Percentiles rank a stretch among this genome's conserved stretches.
Conservation (phyloP, 1,140 invertebrate species). For the Lepidostoma basale region DNA sequence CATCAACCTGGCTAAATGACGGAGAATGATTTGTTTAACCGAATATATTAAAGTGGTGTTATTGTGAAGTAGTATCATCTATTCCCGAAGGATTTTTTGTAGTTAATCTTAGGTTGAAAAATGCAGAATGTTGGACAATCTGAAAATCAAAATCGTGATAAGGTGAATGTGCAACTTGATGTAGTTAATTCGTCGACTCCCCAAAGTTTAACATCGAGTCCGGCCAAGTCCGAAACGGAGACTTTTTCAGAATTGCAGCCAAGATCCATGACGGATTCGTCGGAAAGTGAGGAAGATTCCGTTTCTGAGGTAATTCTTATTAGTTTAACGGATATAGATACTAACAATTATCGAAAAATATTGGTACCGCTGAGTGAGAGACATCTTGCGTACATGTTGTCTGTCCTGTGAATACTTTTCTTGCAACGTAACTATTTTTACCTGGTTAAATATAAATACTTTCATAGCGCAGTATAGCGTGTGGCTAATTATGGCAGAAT, state of each 20-base stretch:
- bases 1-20: conserved; percentile 74
- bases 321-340: conserved; percentile 60
- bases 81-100: conserved; percentile 47
- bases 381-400: conserved; percentile 58
- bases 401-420: conserved; percentile 40
- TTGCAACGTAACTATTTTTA: conserved; percentile 44
- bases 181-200: conserved; percentile 63
- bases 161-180: conserved; percentile 66
- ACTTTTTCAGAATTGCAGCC: conserved; percentile 76
- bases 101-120: conserved; percentile 58
- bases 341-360: conserved; percentile 59
- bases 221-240: conserved; percentile 79
- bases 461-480: conserved; percentile 35
- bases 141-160: conserved; percentile 79
- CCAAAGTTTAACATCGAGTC: conserved; percentile 63
- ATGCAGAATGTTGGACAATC: conserved; percentile 89
- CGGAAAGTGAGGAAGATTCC: conserved; percentile 90
- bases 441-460: conserved; percentile 42
- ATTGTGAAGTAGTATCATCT: conserved; percentile 36
- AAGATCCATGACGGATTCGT: conserved; percentile 86
- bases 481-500: conserved; percentile 37
- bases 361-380: conserved; percentile 60
- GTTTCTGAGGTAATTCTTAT: conserved; percentile 82
- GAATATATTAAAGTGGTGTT: conserved; percentile 49
- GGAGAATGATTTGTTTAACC: conserved; percentile 54